These are phyloP conservation scores for Plumapathes pennacea DNA, from an alignment of 92 coral and sea anemone genomes.

Conservation along the genomic window DNA sequence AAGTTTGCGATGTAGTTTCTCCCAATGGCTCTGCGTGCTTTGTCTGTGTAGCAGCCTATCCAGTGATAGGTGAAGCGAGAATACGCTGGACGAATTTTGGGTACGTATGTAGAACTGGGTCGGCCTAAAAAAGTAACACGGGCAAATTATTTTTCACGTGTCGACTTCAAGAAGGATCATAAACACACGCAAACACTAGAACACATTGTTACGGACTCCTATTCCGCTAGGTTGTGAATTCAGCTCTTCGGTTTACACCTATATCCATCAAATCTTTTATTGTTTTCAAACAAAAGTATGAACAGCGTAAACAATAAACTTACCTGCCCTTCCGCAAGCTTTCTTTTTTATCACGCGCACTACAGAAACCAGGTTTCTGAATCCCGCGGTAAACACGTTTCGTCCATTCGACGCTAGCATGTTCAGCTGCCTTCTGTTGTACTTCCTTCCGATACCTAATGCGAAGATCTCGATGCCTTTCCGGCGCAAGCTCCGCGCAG, in stretches of 20 bases:
- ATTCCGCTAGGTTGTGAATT: no score
- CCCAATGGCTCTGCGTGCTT: slow-evolving; percentile 31
- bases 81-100: no score
- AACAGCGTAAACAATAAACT: no score
- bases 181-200: no score
- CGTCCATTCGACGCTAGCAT: slow-evolving; percentile 53
- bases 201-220: no score
- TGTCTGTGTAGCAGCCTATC: slow-evolving; percentile 77
- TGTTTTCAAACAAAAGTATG: not conserved
- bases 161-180: no score
- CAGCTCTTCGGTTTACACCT: no score
- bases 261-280: no score
- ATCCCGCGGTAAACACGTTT: slow-evolving; percentile 62
- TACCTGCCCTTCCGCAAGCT: slow-evolving; percentile 59
- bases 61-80: slow-evolving; percentile 65
- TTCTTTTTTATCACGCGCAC: slow-evolving; percentile 56
- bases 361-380: slow-evolving; percentile 44
- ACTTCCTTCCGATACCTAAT: slow-evolving; percentile 62
- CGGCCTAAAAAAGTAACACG: no score
- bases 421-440: slow-evolving; percentile 38
- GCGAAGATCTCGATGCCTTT: slow-evolving; percentile 53
- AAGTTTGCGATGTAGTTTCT: slow-evolving; percentile 35
- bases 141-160: no score
- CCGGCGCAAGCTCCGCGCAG: slow-evolving; percentile 51
- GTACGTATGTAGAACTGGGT: no score